phyloP scores from a whole-genome alignment of 1,140 invertebrate genomes.

The Cydia strobilella region DNA sequence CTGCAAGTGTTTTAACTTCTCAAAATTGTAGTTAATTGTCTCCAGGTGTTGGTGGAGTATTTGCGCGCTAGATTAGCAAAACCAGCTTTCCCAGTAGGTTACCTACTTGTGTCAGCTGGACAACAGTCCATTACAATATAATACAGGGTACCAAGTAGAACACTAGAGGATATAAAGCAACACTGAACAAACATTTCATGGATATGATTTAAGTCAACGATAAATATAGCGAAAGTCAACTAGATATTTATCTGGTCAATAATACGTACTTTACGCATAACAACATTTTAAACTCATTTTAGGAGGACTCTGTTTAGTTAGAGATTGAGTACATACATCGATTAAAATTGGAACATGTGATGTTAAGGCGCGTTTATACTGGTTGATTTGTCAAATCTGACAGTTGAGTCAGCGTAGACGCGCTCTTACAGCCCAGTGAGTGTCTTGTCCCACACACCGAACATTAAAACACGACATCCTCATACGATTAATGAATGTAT shows the following conservation, averaged over 20 bases:
- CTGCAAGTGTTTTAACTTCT: constrained; percentile 28
- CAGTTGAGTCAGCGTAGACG: neutral
- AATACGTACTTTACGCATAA: constrained; percentile 43
- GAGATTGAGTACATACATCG: constrained; percentile 21
- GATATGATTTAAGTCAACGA: constrained; percentile 34
- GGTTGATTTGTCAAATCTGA: neutral
- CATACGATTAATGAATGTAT: constrained; percentile 65
- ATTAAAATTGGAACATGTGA: constrained; percentile 4
- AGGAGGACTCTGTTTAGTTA: neutral
- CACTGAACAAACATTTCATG: constrained; percentile 38
- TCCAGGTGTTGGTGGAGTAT: neutral
- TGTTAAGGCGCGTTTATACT: constrained; percentile 8
- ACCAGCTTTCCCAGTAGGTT: neutral
- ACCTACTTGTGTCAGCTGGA: neutral
- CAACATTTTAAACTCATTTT: constrained; percentile 43
- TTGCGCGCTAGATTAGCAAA: neutral
- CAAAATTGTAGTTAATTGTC: neutral
- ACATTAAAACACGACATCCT: constrained; percentile 52
- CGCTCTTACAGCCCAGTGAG: neutral
- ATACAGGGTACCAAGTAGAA: neutral
- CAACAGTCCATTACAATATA: neutral
- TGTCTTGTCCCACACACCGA: constrained; percentile 40
- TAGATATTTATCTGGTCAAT: constrained; percentile 20
- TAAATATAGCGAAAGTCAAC: constrained; percentile 6
- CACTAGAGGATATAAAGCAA: constrained; percentile 41